These are phyloP conservation scores for Aegithalos caudatus DNA, from an alignment of 2,113 vertebrate species.

Conservation along the genomic window DNA sequence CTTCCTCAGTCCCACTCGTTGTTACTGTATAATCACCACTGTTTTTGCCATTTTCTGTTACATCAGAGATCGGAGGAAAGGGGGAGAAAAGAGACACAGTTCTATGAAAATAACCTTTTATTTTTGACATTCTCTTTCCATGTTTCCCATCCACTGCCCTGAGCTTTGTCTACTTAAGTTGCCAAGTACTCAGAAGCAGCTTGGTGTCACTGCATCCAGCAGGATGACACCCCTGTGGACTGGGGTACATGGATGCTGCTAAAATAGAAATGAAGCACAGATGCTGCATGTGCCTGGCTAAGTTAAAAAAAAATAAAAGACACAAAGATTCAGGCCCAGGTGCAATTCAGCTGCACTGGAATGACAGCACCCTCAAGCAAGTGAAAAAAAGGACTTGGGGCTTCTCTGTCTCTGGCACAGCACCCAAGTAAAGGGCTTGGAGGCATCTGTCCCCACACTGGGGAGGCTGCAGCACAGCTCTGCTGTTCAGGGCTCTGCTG, in stretches of 20 bases:
- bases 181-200: neutral
- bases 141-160: neutral
- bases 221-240: neutral
- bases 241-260: neutral
- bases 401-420: neutral
- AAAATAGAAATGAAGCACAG: neutral
- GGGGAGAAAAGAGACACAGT: neutral
- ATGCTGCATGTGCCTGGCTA: neutral
- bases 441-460: neutral
- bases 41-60: neutral
- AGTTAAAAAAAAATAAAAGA: neutral
- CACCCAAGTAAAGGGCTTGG: neutral
- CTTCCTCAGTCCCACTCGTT: neutral
- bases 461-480: neutral
- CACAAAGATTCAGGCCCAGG: neutral
- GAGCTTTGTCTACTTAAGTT: neutral
- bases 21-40: neutral
- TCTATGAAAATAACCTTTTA: neutral
- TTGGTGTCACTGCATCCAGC: neutral
- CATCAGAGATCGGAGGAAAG: neutral
- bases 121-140: neutral
- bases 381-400: neutral
- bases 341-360: neutral
- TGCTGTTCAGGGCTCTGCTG: neutral
- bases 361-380: neutral